Evolutionary conservation across 2,113 vertebrate genomes (phyloP), one percentile per base, ranked within the genome.

Genomic region (Uria lomvia): DNA sequence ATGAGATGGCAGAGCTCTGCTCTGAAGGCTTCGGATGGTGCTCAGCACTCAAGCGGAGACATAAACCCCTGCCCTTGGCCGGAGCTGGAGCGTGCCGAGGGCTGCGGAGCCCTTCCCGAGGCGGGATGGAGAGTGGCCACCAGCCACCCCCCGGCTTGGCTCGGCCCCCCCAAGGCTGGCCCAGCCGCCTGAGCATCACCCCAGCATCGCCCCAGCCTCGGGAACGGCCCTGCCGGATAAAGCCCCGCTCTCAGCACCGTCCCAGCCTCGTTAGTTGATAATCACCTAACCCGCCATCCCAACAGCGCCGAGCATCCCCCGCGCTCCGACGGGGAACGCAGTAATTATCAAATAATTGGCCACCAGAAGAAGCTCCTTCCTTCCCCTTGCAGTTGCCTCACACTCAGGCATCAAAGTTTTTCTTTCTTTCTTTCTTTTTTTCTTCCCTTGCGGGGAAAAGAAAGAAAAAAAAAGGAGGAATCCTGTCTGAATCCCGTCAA

Each of bases 311-410:
- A 19, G 62, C 73, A 43, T 60, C 76, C 55, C 76, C 30, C 2
- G 74, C 4, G 15, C 6, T 49, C 47, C 22, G 47, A 12, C 47
- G 21, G 5, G 29, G 60, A 34, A 67, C 11, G 7, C 3, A 8
- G 53, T 8, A 76, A 82, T 86, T 87, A 88, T 2, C 32, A 34
- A 50, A 24, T 82, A 92, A 88, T 88, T 88, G 91, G 91, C 71
- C 77, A 58, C 71, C 38, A 76, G 68, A 58, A 86, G 87, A 58
- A 81, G 76, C 50, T 74, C 82, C 81, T 47, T 56, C 75, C 75
- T 86, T 50, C 55, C 60, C 60, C 29, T 12, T 19, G 40, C 26
- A 26, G 63, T 58, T 65, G 65, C 71, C 71, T 92, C 43, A 16
- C 8, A 1, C 58, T 65, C 12, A 1, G 67, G 32, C 80, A 90